phyloP scores from a whole-genome alignment of 2,797 vertebrate species.

The Scarus forsteni region DNA sequence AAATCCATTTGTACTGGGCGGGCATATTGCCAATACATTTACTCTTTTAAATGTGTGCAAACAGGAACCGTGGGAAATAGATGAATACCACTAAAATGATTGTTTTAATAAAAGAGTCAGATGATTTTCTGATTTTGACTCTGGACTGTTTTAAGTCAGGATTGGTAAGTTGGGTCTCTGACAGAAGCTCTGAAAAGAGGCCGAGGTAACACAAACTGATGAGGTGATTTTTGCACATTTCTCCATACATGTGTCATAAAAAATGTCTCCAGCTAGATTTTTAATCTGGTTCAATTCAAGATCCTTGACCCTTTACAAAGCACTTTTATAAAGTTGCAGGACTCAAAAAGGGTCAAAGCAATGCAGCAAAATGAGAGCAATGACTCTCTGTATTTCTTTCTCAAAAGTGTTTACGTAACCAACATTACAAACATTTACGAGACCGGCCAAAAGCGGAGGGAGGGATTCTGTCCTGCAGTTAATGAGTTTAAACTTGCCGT shows the following conservation, averaged over 20 bases:
- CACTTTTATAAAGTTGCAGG: background rate
- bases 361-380: background rate
- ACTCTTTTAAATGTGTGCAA: conserved; percentile 13
- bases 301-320: background rate
- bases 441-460: too few species aligned
- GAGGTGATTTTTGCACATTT: background rate
- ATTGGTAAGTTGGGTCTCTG: conserved; percentile 26
- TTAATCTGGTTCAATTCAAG: background rate
- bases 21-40: conserved; percentile 10
- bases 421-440: background rate
- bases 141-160: conserved; percentile 8
- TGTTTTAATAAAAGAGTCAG: conserved; percentile 1
- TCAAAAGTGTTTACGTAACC: background rate
- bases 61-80: conserved; percentile 25
- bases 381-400: background rate
- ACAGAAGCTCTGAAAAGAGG: conserved; percentile 15
- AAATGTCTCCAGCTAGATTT: background rate
- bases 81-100: conserved; percentile 18
- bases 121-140: conserved; percentile 15
- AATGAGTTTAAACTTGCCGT: too few species aligned
- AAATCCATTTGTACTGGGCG: conserved; percentile 30
- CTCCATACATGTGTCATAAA: background rate
- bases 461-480: too few species aligned
- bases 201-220: background rate
- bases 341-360: background rate